Base-by-base conservation (phyloP, 2,797 vertebrate genomes). In the Enteromius thamalakanensis region DNA sequence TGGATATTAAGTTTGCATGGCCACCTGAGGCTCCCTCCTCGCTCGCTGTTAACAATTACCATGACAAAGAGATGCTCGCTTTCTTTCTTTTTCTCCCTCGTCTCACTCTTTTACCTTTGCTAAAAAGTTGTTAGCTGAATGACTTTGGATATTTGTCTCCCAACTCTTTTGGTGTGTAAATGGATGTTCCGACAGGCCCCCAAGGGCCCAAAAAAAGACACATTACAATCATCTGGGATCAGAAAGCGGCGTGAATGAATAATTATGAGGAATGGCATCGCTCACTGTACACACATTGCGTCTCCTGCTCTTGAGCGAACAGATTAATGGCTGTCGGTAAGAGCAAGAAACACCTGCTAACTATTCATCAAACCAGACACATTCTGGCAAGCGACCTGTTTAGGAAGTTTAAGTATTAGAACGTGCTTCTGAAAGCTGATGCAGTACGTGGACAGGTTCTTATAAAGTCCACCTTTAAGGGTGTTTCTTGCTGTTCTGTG, bases 271-370 rank as follows among this genome's bases (percentile, higher is more conserved):
- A 87, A 88, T 87, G 83, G 86, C 88, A 84, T 87, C 86, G 51
- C 86, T 90, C 84, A 84, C 84, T 86, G 79, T 87, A 85, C 84
- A 82, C 86, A 86, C 79, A 87, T 84, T 87, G 76, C 69, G 81
- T 86, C 82, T 83, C 65, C 79, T 82, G 76, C 65, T 80, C 78
- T 80, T 86, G 77, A 84, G 80, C 40, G 81, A 83, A n/a, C 85
- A 88, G 82, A 91, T 90, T 89, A 89, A 91, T 90, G 79, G 78
- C 79, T 77, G 75, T 87, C 86, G 65, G 84, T 81, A 84, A 75
- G 78, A 85, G 83, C 86, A 83, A 87, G 86, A 86, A 89, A 89
- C 87, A 90, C 87, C 90, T 91, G 90, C 87, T 89, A 87, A 89
- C 86, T 87, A 90, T 90, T 89, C 86, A 90, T 90, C 89, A 90